Conservation (phyloP, 2,113 vertebrate genomes). For the Struthidea cinerea region DNA sequence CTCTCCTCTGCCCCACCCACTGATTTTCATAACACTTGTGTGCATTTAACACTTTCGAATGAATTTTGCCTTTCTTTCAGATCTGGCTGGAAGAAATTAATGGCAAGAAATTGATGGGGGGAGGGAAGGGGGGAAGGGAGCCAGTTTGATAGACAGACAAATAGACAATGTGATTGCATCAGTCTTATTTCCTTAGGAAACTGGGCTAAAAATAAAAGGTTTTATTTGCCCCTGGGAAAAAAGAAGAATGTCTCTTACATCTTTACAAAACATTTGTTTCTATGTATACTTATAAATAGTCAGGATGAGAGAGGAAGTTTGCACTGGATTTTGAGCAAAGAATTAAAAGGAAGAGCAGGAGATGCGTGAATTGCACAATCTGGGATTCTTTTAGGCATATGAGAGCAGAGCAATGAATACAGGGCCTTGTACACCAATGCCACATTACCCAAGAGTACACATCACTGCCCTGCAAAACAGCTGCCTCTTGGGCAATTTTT, state of each 20-base stretch:
- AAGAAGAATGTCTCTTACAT: slow-evolving; percentile 58
- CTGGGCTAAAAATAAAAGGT: slow-evolving; percentile 57
- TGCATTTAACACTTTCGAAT: neutral
- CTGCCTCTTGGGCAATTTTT: neutral
- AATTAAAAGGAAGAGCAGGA: slow-evolving; percentile 34
- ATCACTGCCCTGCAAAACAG: neutral
- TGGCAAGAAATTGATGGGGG: neutral
- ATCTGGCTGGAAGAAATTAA: neutral
- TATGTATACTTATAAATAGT: slow-evolving; percentile 51
- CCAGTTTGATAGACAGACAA: slow-evolving; percentile 30
- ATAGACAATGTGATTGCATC: slow-evolving; percentile 65
- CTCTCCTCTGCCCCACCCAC: neutral
- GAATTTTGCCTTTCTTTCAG: neutral
- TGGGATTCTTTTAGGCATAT: neutral
- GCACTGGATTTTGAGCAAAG: slow-evolving; percentile 26
- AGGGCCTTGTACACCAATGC: neutral
- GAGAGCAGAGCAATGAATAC: neutral
- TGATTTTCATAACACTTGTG: neutral
- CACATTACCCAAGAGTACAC: neutral
- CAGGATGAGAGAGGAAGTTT: slow-evolving; percentile 52
- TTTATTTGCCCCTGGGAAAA: slow-evolving; percentile 47
- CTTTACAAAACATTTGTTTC: slow-evolving; percentile 54
- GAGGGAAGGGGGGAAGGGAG: neutral
- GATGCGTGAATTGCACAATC: neutral
- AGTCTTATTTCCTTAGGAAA: slow-evolving; percentile 63